phyloP scores from a whole-genome alignment of 2,888 invertebrate species.

The Diploptera punctata region DNA sequence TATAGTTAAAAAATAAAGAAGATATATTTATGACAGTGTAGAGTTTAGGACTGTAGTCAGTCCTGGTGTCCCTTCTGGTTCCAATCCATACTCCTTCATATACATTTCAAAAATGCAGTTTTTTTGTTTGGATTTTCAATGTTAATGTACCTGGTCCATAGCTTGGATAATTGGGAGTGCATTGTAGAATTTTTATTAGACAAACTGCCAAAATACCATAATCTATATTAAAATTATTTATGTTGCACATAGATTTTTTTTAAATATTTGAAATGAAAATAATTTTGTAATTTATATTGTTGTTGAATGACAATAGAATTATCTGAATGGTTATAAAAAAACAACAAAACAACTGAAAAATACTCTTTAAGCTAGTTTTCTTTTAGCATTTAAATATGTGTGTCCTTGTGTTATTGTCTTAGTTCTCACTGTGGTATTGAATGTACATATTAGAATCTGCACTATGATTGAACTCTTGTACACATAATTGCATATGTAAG shows the following conservation, averaged over 20 bases:
- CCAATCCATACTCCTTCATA: too few relatives aligned
- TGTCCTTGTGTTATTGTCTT: background rate
- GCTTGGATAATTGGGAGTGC: too few relatives aligned
- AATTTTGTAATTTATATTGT: conserved; percentile 5
- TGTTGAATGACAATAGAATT: conserved; percentile 4
- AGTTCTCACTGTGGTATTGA: background rate
- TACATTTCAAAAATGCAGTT: too few relatives aligned
- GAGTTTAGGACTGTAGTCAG: too few relatives aligned
- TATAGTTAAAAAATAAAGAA: too few relatives aligned
- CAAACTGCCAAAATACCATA: background rate
- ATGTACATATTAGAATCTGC: background rate
- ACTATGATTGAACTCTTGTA: background rate
- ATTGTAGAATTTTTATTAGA: too few relatives aligned
- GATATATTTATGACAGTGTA: too few relatives aligned
- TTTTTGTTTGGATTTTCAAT: too few relatives aligned
- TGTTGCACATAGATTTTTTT: conserved; percentile 1
- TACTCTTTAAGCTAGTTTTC: background rate
- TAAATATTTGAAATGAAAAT: background rate
- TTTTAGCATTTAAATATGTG: background rate
- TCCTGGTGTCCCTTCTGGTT: too few relatives aligned
- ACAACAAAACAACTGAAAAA: background rate
- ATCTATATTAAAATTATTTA: background rate
- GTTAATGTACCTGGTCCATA: too few relatives aligned
- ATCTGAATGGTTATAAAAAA: background rate
- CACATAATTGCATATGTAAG: background rate